phyloP scores from a whole-genome alignment of 2,888 invertebrate genomes.

The Athrips mouffetella region DNA sequence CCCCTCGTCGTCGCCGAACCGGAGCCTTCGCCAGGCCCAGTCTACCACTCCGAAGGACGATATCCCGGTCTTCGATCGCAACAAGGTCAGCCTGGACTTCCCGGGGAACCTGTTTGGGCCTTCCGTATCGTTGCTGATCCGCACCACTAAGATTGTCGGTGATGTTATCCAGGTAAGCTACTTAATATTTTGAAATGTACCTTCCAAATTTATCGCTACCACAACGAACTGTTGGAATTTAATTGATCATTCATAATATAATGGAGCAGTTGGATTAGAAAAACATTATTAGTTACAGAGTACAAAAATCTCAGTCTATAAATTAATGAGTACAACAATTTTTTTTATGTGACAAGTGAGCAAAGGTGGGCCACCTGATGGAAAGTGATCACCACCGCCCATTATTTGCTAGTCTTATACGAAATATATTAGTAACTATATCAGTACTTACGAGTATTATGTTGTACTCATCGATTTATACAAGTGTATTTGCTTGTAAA shows the following conservation, averaged over 20 bases:
- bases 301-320: no score
- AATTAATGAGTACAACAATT: no score
- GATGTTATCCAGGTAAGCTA: conserved; percentile 81
- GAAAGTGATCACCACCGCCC: no score
- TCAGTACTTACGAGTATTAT: neutral
- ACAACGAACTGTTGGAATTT: no score
- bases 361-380: no score
- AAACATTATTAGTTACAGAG: no score
- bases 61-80: conserved; percentile 80
- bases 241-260: no score
- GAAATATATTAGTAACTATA: neutral
- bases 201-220: no score
- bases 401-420: no score
- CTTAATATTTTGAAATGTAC: no score
- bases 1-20: conserved; percentile 24
- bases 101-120: conserved; percentile 82
- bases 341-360: no score
- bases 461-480: neutral
- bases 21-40: conserved; percentile 31
- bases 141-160: conserved; percentile 81
- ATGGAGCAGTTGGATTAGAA: no score
- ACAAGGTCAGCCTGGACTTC: conserved; percentile 82
- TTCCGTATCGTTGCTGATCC: conserved; percentile 82
- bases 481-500: neutral
- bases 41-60: conserved; percentile 69